phyloP scores from a whole-genome alignment of 2,888 invertebrate genomes.

The Dascillus cervinus region DNA sequence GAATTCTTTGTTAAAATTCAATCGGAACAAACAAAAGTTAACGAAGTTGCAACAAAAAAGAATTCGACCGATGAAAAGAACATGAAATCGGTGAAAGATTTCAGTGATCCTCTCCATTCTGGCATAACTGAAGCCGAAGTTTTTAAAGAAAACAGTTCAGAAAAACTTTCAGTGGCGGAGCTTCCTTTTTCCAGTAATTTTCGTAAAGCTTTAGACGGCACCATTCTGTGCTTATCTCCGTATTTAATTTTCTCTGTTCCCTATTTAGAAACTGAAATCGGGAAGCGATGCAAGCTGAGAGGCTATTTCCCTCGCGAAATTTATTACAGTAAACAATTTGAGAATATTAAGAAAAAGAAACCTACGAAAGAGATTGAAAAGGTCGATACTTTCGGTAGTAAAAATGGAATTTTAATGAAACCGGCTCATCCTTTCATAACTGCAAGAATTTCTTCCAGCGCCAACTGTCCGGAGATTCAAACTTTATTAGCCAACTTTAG shows the following conservation, averaged over 20 bases:
- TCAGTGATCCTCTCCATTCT: conserved; percentile 66
- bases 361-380: conserved; percentile 20
- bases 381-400: conserved; percentile 7
- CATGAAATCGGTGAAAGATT: conserved; percentile 60
- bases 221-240: conserved; percentile 77
- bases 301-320: conserved; percentile 65
- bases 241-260: conserved; percentile 78
- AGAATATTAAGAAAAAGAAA: conserved; percentile 22
- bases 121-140: conserved; percentile 23
- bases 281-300: conserved; percentile 65
- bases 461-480: conserved; percentile 60
- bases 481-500: conserved; percentile 76
- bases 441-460: conserved; percentile 57
- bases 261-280: conserved; percentile 78
- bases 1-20: conserved; percentile 17
- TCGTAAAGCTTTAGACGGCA: conserved; percentile 65
- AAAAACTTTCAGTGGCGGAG: conserved; percentile 48
- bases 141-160: conserved; percentile 31
- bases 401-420: conserved; percentile 37
- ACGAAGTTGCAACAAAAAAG: conserved; percentile 1
- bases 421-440: conserved; percentile 67
- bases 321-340: conserved; percentile 61
- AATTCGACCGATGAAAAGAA: conserved; percentile 28
- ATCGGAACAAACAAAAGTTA: conserved; percentile 9
- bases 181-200: conserved; percentile 60